Conservation (phyloP, 2,797 vertebrate genomes). For the Clarias pachynema region DNA sequence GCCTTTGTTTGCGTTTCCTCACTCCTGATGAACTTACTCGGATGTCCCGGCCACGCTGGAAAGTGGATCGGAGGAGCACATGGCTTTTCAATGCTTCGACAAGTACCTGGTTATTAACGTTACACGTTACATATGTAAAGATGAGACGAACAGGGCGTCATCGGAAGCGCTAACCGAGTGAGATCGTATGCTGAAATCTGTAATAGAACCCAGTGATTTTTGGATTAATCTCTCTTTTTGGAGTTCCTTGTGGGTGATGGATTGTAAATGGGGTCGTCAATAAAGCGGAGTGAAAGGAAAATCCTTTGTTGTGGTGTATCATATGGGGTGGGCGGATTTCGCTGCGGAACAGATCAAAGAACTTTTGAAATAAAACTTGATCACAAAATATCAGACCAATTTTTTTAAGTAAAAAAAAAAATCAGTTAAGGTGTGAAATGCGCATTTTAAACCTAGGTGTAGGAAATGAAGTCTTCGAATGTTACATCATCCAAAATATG, state of each 20-base stretch:
- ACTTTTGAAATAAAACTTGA: not conserved
- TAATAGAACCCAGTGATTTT: not conserved
- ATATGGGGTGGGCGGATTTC: not conserved
- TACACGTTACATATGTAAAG: not conserved
- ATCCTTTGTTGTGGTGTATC: not conserved
- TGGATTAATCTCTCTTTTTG: not conserved
- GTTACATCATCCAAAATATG: too few species aligned
- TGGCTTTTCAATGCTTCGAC: slow-evolving; percentile 31
- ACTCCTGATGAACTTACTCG: slow-evolving; percentile 73
- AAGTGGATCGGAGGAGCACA: slow-evolving; percentile 35
- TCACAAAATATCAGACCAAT: not conserved
- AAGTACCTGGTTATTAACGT: slow-evolving; percentile 16
- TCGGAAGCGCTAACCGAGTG: not conserved
- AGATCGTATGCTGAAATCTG: not conserved
- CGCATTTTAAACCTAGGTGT: not conserved
- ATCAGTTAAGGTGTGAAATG: not conserved
- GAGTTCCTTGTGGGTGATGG: not conserved
- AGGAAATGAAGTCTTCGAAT: not conserved
- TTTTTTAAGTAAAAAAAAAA: not conserved
- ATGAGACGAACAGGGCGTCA: not conserved
- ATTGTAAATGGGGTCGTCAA: not conserved
- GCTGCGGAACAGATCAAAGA: not conserved
- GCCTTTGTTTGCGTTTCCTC: slow-evolving; percentile 67
- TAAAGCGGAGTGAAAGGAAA: slow-evolving; percentile 1
- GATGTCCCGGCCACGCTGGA: slow-evolving; percentile 16